Conservation (phyloP, 2,113 vertebrate species). For the Alouatta palliata region DNA sequence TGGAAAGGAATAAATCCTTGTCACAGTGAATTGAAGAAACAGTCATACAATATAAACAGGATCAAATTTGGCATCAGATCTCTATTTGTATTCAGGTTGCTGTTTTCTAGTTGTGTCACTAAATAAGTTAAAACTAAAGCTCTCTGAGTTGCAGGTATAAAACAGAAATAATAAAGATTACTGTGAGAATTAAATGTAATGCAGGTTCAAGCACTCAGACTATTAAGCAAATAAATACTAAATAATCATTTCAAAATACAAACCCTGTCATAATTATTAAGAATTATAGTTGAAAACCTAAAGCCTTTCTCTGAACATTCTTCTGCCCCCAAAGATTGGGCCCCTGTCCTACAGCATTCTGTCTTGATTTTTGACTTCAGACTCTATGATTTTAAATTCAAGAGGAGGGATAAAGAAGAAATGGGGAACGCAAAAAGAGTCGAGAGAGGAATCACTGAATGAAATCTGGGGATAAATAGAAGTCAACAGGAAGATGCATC, state of each 20-base stretch:
- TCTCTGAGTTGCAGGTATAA: neutral
- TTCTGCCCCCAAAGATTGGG: neutral
- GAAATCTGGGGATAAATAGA: neutral
- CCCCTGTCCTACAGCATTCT: neutral
- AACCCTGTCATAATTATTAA: neutral
- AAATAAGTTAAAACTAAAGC: neutral
- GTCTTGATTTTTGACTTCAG: neutral
- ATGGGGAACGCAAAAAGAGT: neutral
- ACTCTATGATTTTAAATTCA: constrained; percentile 30
- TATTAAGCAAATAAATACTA: neutral
- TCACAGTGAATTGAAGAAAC: neutral
- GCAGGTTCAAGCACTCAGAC: constrained; percentile 18
- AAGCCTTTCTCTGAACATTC: neutral
- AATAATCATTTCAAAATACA: neutral
- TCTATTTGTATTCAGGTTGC: neutral
- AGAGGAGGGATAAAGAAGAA: neutral
- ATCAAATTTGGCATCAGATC: neutral
- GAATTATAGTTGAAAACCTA: neutral
- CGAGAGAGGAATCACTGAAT: neutral
- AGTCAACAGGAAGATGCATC: neutral
- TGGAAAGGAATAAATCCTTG: neutral
- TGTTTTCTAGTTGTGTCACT: neutral
- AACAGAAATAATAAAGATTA: neutral
- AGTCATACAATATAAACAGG: neutral
- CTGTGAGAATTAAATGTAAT: neutral